Evolutionary conservation across 2,113 vertebrate genomes (phyloP).

Genomic region (Elaphurus davidianus): DNA sequence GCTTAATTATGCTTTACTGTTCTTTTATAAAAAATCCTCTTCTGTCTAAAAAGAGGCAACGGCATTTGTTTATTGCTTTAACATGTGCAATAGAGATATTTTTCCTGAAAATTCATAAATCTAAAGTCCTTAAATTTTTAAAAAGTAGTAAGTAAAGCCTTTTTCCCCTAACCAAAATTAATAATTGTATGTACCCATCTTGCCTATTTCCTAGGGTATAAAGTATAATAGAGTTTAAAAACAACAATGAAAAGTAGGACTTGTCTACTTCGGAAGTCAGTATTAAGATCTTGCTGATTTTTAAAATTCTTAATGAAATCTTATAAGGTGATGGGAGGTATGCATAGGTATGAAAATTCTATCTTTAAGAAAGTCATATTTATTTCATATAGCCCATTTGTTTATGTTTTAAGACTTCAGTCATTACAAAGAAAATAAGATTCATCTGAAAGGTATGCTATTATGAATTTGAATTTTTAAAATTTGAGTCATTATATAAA

Average conservation of each 20-base stretch:
- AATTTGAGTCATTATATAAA: not conserved
- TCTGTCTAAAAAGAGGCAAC: not conserved
- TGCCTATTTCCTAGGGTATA: not conserved
- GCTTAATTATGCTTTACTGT: not conserved
- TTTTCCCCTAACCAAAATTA: not conserved
- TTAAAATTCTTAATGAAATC: not conserved
- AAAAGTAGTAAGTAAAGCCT: not conserved
- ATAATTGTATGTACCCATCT: not conserved
- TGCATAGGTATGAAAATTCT: not conserved
- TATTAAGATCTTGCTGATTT: not conserved
- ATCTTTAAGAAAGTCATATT: not conserved
- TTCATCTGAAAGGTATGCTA: not conserved
- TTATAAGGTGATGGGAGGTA: not conserved
- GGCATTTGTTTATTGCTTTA: not conserved
- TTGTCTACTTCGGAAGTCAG: not conserved
- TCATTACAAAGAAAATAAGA: not conserved
- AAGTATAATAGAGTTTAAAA: not conserved
- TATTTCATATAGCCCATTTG: not conserved
- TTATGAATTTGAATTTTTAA: not conserved
- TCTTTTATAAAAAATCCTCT: not conserved
- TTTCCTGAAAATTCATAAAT: not conserved
- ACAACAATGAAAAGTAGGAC: not conserved
- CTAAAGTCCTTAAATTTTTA: not conserved
- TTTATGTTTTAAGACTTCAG: not conserved
- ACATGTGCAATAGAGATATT: not conserved